These are phyloP conservation scores for Caerostris extrusa DNA, from an alignment of 1,140 invertebrate species.

Conservation along the genomic window DNA sequence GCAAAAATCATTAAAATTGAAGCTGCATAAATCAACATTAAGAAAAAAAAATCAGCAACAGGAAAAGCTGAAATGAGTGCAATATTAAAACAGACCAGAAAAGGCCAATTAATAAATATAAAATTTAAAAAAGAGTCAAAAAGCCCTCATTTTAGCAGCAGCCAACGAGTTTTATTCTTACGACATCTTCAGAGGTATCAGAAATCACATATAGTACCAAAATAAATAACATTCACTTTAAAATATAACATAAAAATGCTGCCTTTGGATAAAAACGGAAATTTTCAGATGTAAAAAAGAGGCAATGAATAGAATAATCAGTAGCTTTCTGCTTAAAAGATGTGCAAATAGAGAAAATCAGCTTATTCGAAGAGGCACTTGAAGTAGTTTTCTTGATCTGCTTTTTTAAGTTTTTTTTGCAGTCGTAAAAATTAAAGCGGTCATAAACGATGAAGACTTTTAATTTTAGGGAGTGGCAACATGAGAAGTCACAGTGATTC, in stretches of 20 bases:
- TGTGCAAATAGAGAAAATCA: constrained; percentile 60
- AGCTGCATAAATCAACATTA: background rate
- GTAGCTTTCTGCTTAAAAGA: constrained; percentile 57
- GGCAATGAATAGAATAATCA: constrained; percentile 21
- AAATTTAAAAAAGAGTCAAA: background rate
- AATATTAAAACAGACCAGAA: background rate
- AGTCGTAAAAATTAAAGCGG: constrained; percentile 65
- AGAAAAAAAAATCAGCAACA: background rate
- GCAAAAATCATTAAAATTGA: background rate
- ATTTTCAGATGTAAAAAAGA: constrained; percentile 12
- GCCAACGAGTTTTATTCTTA: constrained; percentile 23
- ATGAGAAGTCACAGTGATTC: background rate
- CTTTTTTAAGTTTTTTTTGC: constrained; percentile 10
- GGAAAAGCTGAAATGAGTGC: background rate
- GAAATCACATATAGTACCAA: constrained; percentile 26
- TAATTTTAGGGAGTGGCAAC: constrained; percentile 23
- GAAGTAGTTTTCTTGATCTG: constrained; percentile 31
- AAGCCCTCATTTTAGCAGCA: background rate
- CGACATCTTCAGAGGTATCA: constrained; percentile 19
- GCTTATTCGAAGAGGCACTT: constrained; percentile 39
- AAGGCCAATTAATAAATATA: background rate
- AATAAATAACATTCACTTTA: constrained; percentile 47
- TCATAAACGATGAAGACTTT: constrained; percentile 58
- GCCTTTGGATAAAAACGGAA: constrained; percentile 8
- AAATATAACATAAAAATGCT: constrained; percentile 56